Conservation (phyloP, 2,113 vertebrate genomes). For the Atherinomorus stipes region DNA sequence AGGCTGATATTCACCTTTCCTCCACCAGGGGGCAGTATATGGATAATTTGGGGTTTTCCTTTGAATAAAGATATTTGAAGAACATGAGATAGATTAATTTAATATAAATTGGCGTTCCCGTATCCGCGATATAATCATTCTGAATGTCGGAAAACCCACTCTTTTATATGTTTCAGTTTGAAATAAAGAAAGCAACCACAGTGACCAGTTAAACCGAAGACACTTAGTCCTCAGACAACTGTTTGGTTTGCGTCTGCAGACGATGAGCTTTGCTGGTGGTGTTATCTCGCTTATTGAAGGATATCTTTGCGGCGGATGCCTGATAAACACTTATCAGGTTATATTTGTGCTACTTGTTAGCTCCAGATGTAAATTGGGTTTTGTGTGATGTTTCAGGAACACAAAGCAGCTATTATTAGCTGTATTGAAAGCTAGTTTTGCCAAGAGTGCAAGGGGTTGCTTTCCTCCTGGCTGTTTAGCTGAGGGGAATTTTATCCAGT, state of each 20-base stretch:
- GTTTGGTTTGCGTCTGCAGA: not conserved
- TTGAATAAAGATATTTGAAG: constrained; percentile 51
- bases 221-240: fast-evolving
- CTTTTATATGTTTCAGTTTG: not conserved
- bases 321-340: constrained; percentile 23
- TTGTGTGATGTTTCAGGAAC: not conserved
- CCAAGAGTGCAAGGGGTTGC: not conserved
- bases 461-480: not conserved
- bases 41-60: not conserved
- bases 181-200: not conserved
- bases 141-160: fast-evolving
- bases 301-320: constrained; percentile 22
- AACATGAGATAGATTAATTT: constrained; percentile 14
- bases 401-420: fast-evolving
- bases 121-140: not conserved
- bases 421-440: not conserved
- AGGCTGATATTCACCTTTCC: not conserved
- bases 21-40: constrained; percentile 41
- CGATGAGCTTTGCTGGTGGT: not conserved
- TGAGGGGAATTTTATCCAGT: constrained; percentile 2
- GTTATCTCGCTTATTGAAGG: fast-evolving
- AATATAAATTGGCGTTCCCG: not conserved
- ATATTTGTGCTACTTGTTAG: constrained; percentile 1
- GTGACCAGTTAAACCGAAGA: not conserved
- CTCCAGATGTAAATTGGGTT: not conserved